Conservation (phyloP, 1,140 invertebrate genomes). For the Globodera ellingtonae region DNA sequence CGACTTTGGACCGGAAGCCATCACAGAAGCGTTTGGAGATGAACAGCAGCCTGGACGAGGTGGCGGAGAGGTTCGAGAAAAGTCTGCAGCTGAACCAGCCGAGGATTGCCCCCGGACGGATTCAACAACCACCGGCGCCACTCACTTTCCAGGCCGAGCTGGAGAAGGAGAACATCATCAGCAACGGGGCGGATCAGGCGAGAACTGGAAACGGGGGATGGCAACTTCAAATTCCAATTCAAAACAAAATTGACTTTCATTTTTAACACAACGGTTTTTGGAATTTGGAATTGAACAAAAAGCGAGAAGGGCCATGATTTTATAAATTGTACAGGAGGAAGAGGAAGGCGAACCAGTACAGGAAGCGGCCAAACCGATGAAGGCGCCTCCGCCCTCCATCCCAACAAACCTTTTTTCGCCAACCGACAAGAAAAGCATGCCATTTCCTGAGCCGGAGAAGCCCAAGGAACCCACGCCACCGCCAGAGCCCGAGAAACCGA, state of each 20-base stretch:
- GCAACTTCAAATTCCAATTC: not conserved
- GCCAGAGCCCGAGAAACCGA: conserved; percentile 38
- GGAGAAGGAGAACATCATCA: conserved; percentile 42
- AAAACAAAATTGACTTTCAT: too few relatives aligned
- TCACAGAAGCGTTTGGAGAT: conserved; percentile 29
- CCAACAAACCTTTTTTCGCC: conserved; percentile 64
- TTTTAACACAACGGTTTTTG: too few relatives aligned
- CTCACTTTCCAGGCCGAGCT: conserved; percentile 3
- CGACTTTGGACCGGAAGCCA: conserved; percentile 10
- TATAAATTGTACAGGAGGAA: not conserved
- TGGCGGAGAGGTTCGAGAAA: conserved; percentile 28
- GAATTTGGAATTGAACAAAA: too few relatives aligned
- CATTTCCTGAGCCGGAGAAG: conserved; percentile 54
- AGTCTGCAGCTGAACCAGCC: conserved; percentile 15
- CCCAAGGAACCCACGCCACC: conserved; percentile 45
- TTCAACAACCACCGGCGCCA: conserved; percentile 7
- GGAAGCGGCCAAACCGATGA: conserved; percentile 49
- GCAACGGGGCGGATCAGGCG: conserved; percentile 5
- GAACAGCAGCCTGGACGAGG: conserved; percentile 33
- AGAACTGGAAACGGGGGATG: conserved; percentile 10
- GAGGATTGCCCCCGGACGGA: not conserved
- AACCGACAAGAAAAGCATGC: conserved; percentile 63
- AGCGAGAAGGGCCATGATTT: too few relatives aligned
- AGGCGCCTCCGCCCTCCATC: conserved; percentile 62
- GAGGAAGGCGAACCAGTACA: not conserved